Evolutionary conservation across 2,113 vertebrate species (phyloP).

Genomic region (Recurvirostra avosetta): DNA sequence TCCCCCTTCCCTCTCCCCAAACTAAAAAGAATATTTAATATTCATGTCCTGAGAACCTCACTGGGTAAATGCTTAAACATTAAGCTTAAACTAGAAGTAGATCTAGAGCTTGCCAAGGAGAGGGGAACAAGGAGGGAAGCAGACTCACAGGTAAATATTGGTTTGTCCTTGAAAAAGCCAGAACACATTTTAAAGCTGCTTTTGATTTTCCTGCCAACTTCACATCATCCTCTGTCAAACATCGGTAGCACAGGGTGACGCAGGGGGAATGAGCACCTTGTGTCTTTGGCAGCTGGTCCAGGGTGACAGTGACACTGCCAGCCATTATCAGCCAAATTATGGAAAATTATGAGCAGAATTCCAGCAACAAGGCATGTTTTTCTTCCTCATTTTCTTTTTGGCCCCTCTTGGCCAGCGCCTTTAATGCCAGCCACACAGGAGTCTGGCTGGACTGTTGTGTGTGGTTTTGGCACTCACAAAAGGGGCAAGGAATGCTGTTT

Average conservation of each 20-base stretch:
- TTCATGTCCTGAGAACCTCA: neutral
- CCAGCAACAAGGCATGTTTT: slow-evolving; percentile 11
- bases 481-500: neutral
- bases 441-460: neutral
- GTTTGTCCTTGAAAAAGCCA: slow-evolving; percentile 38
- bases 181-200: slow-evolving; percentile 19
- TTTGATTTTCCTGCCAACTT: neutral
- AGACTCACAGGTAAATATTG: slow-evolving; percentile 57
- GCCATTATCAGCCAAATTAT: neutral
- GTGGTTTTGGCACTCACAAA: neutral
- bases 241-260: neutral
- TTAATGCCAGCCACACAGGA: neutral
- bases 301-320: neutral
- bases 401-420: neutral
- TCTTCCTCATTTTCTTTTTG: neutral
- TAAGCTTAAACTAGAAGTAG: neutral
- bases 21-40: neutral
- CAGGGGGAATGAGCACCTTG: neutral
- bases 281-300: neutral
- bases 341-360: neutral
- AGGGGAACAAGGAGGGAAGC: neutral
- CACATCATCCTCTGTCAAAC: neutral
- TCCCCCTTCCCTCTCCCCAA: neutral
- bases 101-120: neutral
- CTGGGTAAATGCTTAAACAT: neutral